Percentiles rank a stretch among this genome's conserved stretches.
Conservation (phyloP, 2,888 invertebrate species). For the Zaprionus obscuricornis region DNA sequence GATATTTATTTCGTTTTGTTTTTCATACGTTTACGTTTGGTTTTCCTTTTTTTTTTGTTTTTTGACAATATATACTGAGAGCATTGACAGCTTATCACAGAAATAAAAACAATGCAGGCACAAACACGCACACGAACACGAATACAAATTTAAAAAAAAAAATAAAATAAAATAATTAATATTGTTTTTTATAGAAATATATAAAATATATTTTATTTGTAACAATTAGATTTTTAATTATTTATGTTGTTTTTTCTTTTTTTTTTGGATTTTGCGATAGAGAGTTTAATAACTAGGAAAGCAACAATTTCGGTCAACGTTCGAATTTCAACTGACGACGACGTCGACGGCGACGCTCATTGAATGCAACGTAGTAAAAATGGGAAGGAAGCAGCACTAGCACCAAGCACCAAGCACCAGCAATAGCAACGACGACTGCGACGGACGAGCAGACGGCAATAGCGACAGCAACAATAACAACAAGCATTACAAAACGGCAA, state of each 20-base stretch:
- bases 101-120: constrained; percentile 6
- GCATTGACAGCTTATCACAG: constrained; percentile 35
- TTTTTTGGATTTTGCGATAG: constrained; percentile 22
- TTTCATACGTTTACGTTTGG: constrained; percentile 10
- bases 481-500: constrained; percentile 18
- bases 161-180: constrained; percentile 13
- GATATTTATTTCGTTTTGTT: constrained; percentile 4
- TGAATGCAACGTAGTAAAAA: constrained; percentile 65
- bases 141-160: constrained; percentile 12
- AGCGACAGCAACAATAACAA: constrained; percentile 11
- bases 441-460: neutral
- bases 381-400: constrained; percentile 55
- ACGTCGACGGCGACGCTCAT: constrained; percentile 43
- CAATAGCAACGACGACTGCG: constrained; percentile 9
- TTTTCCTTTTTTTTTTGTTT: constrained; percentile 6
- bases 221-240: constrained; percentile 17
- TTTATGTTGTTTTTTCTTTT: constrained; percentile 1
- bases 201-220: neutral
- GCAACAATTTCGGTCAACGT: constrained; percentile 78
- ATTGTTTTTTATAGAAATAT: too few species aligned
- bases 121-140: neutral
- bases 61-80: constrained; percentile 28
- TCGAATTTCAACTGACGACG: constrained; percentile 71
- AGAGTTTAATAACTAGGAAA: constrained; percentile 24
- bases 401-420: constrained; percentile 29